phyloP scores from a whole-genome alignment of 1,140 invertebrate species.

The Cylas formicarius region DNA sequence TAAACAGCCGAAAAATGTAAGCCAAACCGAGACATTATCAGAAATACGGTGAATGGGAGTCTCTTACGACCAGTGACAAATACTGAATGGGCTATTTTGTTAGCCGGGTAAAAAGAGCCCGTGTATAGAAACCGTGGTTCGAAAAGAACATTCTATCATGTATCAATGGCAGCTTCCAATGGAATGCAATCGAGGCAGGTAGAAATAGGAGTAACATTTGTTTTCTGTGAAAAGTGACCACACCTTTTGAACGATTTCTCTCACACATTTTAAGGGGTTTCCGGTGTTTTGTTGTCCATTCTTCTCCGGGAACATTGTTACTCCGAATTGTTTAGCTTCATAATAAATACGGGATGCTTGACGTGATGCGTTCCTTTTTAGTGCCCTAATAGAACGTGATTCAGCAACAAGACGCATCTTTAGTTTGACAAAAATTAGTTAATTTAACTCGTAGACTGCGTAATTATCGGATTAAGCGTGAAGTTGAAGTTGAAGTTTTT shows the following conservation, averaged over 20 bases:
- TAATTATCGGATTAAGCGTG: conserved; percentile 13
- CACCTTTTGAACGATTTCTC: conserved; percentile 39
- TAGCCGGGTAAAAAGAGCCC: conserved; percentile 25
- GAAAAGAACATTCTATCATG: conserved; percentile 38
- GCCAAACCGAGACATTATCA: conserved; percentile 13
- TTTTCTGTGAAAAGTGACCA: conserved; percentile 41
- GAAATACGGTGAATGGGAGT: conserved; percentile 10
- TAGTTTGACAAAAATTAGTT: conserved; percentile 18
- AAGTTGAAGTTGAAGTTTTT: background rate
- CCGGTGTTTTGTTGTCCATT: conserved; percentile 36
- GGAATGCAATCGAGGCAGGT: conserved; percentile 36
- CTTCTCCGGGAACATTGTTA: conserved; percentile 38
- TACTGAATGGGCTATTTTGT: conserved; percentile 25
- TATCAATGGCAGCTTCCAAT: conserved; percentile 37
- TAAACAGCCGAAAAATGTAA: conserved; percentile 14
- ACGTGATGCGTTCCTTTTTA: conserved; percentile 25
- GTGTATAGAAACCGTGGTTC: conserved; percentile 22
- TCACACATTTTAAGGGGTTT: conserved; percentile 40
- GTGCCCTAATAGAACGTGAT: conserved; percentile 29
- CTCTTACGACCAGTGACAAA: conserved; percentile 32
- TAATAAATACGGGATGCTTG: conserved; percentile 30
- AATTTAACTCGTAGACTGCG: conserved; percentile 12
- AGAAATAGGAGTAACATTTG: conserved; percentile 36
- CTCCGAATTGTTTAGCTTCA: conserved; percentile 36
- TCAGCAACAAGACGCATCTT: conserved; percentile 19